Evolutionary conservation across 2,888 invertebrate species (phyloP), one percentile per base, ranked within the genome.

Genomic region (Girardia tigrina): DNA sequence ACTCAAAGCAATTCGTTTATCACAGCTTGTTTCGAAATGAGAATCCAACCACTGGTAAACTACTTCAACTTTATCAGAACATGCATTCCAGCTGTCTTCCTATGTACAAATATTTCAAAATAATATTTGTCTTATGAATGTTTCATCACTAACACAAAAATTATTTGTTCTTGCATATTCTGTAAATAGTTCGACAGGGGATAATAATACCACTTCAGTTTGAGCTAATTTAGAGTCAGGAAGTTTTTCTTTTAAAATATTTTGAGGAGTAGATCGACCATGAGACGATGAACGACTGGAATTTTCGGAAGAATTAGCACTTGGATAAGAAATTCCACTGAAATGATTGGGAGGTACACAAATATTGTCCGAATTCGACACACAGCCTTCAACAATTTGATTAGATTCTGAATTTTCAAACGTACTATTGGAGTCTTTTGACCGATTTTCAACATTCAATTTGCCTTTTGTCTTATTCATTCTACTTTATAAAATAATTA

Each of bases 241-340:
- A 71, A 71, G 71, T 23, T 71, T 71, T 71, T 71, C 28, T 71
- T 71, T 71, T 71, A 20, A 28, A 4, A n/a, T 6, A 71, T n/a
- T 28, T 23, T 6, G 71, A 71, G 71, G 71, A 2, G 56, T 56
- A 6, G 56, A 56, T 56, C 56, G n/a, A 23, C 56, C n/a, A 16
- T 56, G 56, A 20, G 56, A 56, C 23, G 56, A 56, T 12, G 56
- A 56, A 6, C 56, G 4, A n/a, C 56, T 56, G 56, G 56, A 56
- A 56, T 56, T 56, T 56, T 56, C 56, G 4, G 56, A 56, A 20
- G 56, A 56, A 56, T 4, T 56, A 20, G 20, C 23, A 23, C 56
- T 56, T 56, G n/a, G 8, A 56, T 56, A 56, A 56, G 4, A 12
- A n/a, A 56, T 4, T 20, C 6, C 56, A 56, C 23, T 56, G 56